Conservation (phyloP, 1,140 invertebrate species). For the Pemphigus obesinymphae region DNA sequence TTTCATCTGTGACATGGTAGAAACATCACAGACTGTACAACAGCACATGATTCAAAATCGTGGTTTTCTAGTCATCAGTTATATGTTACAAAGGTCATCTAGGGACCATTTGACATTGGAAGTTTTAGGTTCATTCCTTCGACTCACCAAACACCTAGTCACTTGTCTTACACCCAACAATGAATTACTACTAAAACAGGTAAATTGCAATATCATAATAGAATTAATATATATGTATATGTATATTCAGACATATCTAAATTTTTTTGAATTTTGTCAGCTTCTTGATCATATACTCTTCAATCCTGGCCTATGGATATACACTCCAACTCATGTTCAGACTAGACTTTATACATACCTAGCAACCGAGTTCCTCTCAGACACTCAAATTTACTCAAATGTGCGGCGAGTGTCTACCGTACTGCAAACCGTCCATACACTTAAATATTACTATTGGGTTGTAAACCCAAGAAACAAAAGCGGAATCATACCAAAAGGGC, state of each 20-base stretch:
- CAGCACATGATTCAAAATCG: slow-evolving; percentile 98
- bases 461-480: slow-evolving; percentile 91
- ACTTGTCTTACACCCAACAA: slow-evolving; percentile 89
- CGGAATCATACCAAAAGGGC: slow-evolving; percentile 88
- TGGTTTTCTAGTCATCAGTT: slow-evolving; percentile 96
- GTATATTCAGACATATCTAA: background rate
- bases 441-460: slow-evolving; percentile 99
- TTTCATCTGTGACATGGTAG: slow-evolving; percentile 94
- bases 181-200: slow-evolving; percentile 91
- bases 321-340: slow-evolving; percentile 93
- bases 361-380: slow-evolving; percentile 94
- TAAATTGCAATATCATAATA: slow-evolving; percentile 51
- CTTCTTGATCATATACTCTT: slow-evolving; percentile 97
- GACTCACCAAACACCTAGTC: slow-evolving; percentile 93
- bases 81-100: slow-evolving; percentile 89
- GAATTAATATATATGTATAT: too few relatives aligned
- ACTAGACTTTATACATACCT: slow-evolving; percentile 93
- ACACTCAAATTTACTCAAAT: slow-evolving; percentile 96
- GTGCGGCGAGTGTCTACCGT: slow-evolving; percentile 94
- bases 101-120: slow-evolving; percentile 90
- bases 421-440: slow-evolving; percentile 93
- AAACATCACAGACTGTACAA: slow-evolving; percentile 93
- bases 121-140: slow-evolving; percentile 87
- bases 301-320: slow-evolving; percentile 98
- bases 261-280: slow-evolving; percentile 56